Base-by-base conservation (phyloP, 1,140 invertebrate species). In the Apis dorsata region DNA sequence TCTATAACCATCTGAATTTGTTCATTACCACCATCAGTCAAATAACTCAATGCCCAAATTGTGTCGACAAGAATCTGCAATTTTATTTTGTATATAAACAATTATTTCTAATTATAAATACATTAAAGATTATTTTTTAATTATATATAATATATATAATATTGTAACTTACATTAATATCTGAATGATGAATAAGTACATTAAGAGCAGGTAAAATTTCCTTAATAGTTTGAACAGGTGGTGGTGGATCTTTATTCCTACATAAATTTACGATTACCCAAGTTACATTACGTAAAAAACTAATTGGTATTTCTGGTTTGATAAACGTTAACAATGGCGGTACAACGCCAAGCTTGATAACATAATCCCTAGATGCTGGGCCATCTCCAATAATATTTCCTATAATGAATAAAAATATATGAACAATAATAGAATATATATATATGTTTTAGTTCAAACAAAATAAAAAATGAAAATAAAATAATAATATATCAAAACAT, bases 1-100 rank as follows among this genome's bases (percentile, higher is more conserved):
- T 99, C 99, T 86, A 99, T 99, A 1, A 99, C 99, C 97, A 99
- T 97, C 94, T 99, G 99, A 91, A 99, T 99, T 94, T 99, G 99
- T 85, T 99, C 98, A 93, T 99, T 99, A 34, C 99, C 99, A 81
- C 98, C 98, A 92, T 99, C 99, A 69, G 99, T 99, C 89, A 99
- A 94, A 94, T 99, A 99, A 91, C 99, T 99, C 83, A 99, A 95
- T 51, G 99, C 99, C 99, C 99, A 99, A 62, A 99, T 98, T 71
- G 99, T 99, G 93, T 99, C 99, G 72, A 99, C 98, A 90, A 99
- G 95, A 91, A 99, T 99, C 97, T 98, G 34, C 8, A 82, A 70
- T 34, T 44, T 24, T n/a, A 68, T 21, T 15, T 34, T 49, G 4
- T 10, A 44, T 15, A 21, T n/a, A 57, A 76, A 13, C 34, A 51